Base-by-base conservation (phyloP, 2,797 vertebrate genomes). In the Oreochromis grahami region DNA sequence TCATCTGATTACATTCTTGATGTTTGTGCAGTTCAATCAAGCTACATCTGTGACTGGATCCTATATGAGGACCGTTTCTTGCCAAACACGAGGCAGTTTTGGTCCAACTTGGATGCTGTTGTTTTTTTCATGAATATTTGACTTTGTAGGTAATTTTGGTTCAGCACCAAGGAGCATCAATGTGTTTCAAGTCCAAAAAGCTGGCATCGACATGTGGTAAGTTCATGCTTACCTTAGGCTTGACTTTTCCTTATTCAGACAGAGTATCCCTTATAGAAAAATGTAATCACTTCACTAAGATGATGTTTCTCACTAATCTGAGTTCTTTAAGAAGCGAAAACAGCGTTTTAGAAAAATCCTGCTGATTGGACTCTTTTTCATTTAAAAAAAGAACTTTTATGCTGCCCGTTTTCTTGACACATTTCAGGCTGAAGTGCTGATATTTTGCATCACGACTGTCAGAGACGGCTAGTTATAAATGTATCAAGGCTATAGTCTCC, bases 1-100 rank as follows among this genome's bases (percentile, higher is more conserved):
- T 3, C 14, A 55, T 53, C 21, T 56, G 51, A 77, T 76, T 77
- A 24, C 41, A 50, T 80, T 63, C 29, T 7, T 38, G 4, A 13
- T 52, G 26, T 78, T 29, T 60, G 8, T 56, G 19, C 6, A 36
- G 15, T 70, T 70, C 21, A 45, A 45, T 45, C 4, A 26, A 34
- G 17, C 17, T 19, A 34, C 0, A 36, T n/a, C 32, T n/a, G 5
- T 60, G 15, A 34, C 5, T 0, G 29, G 17, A 29, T n/a, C 58
- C 4, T 63, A n/a, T n/a, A 36, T 19, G 32, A 63, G 58, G 1
- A n/a, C 32, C 2, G 0, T 36, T 36, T 36, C 32, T 7, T n/a
- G 58, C 32, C 56, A 34, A 34, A 60, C 14, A 11, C 3, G 5
- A 60, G 29, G 9, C 56, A 60, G 29, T 60, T 60, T 60, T 17